These are phyloP conservation scores for Tachysurus vachellii DNA, from an alignment of 2,113 vertebrate species.

Conservation along the genomic window DNA sequence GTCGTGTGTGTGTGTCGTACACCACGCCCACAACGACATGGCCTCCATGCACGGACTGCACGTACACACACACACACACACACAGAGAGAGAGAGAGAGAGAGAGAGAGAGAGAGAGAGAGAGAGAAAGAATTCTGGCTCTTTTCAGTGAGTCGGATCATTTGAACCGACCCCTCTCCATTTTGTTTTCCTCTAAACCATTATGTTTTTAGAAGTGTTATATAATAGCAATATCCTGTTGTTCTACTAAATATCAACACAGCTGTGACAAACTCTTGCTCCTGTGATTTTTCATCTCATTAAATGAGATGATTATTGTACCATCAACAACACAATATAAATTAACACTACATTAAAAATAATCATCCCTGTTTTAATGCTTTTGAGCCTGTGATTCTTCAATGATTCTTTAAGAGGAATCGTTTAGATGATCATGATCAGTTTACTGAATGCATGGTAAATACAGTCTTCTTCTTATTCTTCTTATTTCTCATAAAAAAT, in stretches of 20 bases:
- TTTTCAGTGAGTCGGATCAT: not conserved
- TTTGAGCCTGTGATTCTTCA: not conserved
- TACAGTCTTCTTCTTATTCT: not conserved
- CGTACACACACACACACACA: conserved; percentile 14
- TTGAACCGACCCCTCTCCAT: not conserved
- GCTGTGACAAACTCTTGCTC: not conserved
- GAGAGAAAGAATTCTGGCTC: not conserved
- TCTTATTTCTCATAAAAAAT: not conserved
- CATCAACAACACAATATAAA: not conserved
- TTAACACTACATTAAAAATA: not conserved
- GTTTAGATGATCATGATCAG: not conserved
- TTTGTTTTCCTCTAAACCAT: not conserved
- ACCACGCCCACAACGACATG: not conserved
- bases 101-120: no score
- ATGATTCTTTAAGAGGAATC: not conserved
- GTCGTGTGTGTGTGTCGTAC: not conserved
- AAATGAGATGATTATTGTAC: not conserved
- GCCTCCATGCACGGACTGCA: not conserved
- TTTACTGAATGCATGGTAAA: not conserved
- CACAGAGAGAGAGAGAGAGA: not conserved
- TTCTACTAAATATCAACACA: not conserved
- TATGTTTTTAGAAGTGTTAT: not conserved
- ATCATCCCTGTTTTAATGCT: not conserved
- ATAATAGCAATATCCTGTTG: not conserved
- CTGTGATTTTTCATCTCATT: not conserved